Base-by-base conservation (phyloP, 2,888 invertebrate species). In the Cremastinae sp. region DNA sequence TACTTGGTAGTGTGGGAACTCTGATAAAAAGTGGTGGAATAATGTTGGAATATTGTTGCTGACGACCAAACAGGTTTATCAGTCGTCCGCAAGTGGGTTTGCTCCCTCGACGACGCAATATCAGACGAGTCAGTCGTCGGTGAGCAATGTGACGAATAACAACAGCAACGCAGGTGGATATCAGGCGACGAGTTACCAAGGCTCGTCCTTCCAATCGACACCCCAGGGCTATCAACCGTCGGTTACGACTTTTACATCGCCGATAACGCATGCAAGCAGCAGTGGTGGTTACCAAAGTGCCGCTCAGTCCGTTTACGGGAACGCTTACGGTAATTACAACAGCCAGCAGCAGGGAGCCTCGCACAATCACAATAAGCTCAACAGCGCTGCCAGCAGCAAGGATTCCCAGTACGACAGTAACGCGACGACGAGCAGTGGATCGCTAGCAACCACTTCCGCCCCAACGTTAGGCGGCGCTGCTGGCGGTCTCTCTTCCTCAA, bases 221-320 rank as follows among this genome's bases (percentile, higher is more conserved):
- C 85, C 85, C 1, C 89, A 88, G 82, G 84, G 86, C 70, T 89
- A 88, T 82, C 89, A 88, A 79, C 85, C 86, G 59, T 87, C 89
- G 65, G 88, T 79, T 41, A 87, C 89, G 18, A 89, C 87, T 0
- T 89, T 89, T 47, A 85, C 86, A 0, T 87, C 89, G 51, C 88
- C 89, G 16, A 88, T 89, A 61, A 89, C 88, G 36, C 89, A 88
- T 78, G 84, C 85, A 68, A 84, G 86, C 62, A 78, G 78, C 66
- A 78, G 77, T 43, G 86, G 82, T 75, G 85, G 80, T 69, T 89
- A 89, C 70, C 88, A 87, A 74, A 89, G 84, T 75, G 82, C 88
- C 56, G 84, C 87, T 12, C 89, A 89, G 74, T 89, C 89, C 54
- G 89, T 86, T 2, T 89, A 89, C 59, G 87, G 84, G 1, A 86